phyloP scores from a whole-genome alignment of 1,140 invertebrate genomes.

The Nylanderia fulva region DNA sequence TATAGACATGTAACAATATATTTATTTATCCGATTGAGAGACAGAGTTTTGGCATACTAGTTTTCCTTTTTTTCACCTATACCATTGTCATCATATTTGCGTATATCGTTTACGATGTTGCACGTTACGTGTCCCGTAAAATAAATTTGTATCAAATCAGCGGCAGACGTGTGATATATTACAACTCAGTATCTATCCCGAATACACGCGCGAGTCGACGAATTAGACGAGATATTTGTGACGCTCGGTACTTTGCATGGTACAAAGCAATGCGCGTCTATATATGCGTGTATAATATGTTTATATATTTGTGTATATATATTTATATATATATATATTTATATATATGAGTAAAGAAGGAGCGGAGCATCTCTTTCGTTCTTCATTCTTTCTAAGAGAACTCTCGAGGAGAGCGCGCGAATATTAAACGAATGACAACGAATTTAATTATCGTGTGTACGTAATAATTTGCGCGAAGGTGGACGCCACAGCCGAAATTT shows the following conservation, averaged over 20 bases:
- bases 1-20: background rate
- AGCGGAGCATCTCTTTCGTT: slow-evolving; percentile 38
- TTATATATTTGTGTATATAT: slow-evolving; percentile 15
- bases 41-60: background rate
- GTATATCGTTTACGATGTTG: slow-evolving; percentile 28
- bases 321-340: slow-evolving; percentile 29
- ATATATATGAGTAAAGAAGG: slow-evolving; percentile 52
- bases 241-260: slow-evolving; percentile 51
- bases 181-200: slow-evolving; percentile 45
- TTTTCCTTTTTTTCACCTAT: background rate
- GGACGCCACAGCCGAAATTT: slow-evolving; percentile 51
- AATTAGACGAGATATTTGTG: slow-evolving; percentile 42
- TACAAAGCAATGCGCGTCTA: slow-evolving; percentile 53
- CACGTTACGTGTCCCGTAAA: slow-evolving; percentile 29
- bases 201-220: slow-evolving; percentile 45
- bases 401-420: slow-evolving; percentile 65
- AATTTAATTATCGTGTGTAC: slow-evolving; percentile 15
- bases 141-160: slow-evolving; percentile 25
- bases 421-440: slow-evolving; percentile 54
- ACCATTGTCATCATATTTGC: background rate
- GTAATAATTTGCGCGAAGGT: slow-evolving; percentile 26
- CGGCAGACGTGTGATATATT: background rate
- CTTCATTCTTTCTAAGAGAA: slow-evolving; percentile 53
- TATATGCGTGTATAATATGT: background rate
- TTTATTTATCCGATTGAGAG: background rate